These are phyloP conservation scores for Trypoxylon attenuatum DNA, from an alignment of 2,888 invertebrate genomes.

Conservation along the genomic window DNA sequence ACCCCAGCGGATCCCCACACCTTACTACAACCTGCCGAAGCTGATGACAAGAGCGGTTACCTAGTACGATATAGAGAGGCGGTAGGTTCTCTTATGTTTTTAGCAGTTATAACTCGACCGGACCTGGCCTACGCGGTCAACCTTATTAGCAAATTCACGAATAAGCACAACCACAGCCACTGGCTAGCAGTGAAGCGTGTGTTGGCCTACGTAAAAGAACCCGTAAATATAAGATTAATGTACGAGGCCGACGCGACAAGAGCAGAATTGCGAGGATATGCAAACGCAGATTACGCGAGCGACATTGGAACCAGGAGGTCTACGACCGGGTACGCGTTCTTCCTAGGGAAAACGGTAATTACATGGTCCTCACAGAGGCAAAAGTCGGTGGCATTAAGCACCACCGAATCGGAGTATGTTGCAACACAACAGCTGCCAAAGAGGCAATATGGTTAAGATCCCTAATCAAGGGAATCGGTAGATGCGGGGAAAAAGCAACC, in stretches of 20 bases:
- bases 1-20: not conserved
- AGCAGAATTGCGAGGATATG: not conserved
- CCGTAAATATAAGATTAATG: not conserved
- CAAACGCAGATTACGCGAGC: not conserved
- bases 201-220: not conserved
- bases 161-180: not conserved
- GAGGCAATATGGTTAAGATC: too few relatives aligned
- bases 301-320: not conserved
- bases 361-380: not conserved
- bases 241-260: not conserved
- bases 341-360: not conserved
- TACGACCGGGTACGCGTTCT: not conserved
- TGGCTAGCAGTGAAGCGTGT: not conserved
- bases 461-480: not conserved
- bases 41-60: not conserved
- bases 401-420: not conserved
- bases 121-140: not conserved
- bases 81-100: too few relatives aligned
- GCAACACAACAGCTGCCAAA: not conserved
- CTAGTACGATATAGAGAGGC: not conserved
- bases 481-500: not conserved
- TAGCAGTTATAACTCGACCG: not conserved
- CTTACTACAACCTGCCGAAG: not conserved
- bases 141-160: not conserved
- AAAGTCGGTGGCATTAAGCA: not conserved